Evolutionary conservation across 2,888 invertebrate genomes (phyloP).

Genomic region (Scaptomyza tumidula): DNA sequence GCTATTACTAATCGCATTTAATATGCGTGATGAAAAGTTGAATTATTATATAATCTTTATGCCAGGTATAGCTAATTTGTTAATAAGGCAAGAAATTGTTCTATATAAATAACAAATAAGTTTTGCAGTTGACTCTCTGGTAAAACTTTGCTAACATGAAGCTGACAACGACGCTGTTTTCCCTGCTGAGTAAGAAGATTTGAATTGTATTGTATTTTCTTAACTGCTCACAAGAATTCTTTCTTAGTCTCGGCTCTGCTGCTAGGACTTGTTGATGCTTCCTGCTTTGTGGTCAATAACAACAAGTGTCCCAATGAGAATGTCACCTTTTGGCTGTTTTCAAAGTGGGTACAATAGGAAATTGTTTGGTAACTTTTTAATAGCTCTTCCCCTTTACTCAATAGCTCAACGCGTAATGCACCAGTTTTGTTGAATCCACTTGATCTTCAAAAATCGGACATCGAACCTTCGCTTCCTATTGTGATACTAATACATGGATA

Average conservation of each 20-base stretch:
- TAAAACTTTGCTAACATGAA: background rate
- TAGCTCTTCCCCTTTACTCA: slow-evolving; percentile 39
- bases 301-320: slow-evolving; percentile 86
- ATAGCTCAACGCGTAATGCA: slow-evolving; percentile 77
- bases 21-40: no score
- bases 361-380: background rate
- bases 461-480: slow-evolving; percentile 84
- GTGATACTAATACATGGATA: slow-evolving; percentile 87
- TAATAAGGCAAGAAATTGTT: background rate
- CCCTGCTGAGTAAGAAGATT: background rate
- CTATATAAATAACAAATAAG: background rate
- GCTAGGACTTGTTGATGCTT: slow-evolving; percentile 65
- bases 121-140: no score
- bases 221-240: background rate
- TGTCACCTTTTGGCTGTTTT: slow-evolving; percentile 88
- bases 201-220: background rate
- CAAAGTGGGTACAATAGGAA: slow-evolving; percentile 84
- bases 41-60: no score
- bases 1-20: no score
- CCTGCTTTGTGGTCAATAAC: slow-evolving; percentile 50
- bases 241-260: slow-evolving; percentile 38
- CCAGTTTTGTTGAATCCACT: slow-evolving; percentile 85
- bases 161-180: background rate
- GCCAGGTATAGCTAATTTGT: no score
- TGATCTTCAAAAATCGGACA: slow-evolving; percentile 65